phyloP scores from a whole-genome alignment of 2,797 vertebrate genomes.

The Spheniscus humboldti region DNA sequence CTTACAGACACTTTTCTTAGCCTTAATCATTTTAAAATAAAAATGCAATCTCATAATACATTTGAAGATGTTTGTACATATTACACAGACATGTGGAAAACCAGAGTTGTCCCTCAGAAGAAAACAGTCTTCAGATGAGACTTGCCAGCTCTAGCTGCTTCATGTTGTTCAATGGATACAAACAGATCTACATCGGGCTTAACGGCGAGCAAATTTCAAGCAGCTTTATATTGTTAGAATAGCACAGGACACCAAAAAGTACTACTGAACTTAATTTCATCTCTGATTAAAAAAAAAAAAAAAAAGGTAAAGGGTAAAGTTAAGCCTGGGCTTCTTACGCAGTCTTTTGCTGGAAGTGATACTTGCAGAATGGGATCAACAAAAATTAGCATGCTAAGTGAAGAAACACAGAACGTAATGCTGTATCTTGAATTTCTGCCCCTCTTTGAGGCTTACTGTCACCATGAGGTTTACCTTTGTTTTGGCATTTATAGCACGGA shows the following conservation, averaged over 20 bases:
- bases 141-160: not conserved
- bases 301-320: not conserved
- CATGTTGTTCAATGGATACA: not conserved
- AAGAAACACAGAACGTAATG: not conserved
- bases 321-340: not conserved
- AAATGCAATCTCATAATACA: not conserved
- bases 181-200: not conserved
- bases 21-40: not conserved
- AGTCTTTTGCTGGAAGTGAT: not conserved
- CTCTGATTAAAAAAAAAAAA: not conserved
- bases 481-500: not conserved
- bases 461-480: not conserved
- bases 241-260: not conserved
- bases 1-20: not conserved
- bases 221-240: not conserved
- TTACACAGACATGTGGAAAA: not conserved
- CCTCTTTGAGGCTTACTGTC: not conserved
- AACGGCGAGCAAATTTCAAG: not conserved
- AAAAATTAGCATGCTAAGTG: not conserved
- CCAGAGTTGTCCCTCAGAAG: not conserved
- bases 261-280: not conserved
- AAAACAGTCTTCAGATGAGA: not conserved
- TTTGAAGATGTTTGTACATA: not conserved
- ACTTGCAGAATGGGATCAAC: not conserved
- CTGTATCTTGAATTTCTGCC: not conserved